Evolutionary conservation across 2,797 vertebrate species (phyloP).

Genomic region (Decapterus maruadsi): DNA sequence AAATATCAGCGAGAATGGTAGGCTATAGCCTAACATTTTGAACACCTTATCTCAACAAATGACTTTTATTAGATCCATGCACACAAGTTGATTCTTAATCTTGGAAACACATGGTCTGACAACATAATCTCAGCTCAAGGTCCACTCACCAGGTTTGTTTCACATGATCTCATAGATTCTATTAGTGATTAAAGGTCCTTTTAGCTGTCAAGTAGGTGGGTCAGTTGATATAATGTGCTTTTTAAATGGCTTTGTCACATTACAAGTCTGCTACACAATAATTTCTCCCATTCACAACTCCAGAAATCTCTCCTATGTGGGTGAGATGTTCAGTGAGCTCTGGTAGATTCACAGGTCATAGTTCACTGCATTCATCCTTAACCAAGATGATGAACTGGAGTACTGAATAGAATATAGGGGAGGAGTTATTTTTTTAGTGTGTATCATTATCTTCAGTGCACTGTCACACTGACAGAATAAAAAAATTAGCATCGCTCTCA

Average conservation of each 20-base stretch:
- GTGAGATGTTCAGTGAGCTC: no score
- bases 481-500: not conserved
- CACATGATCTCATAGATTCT: not conserved
- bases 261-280: no score
- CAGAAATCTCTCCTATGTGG: no score
- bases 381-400: not conserved
- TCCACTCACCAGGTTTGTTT: constrained; percentile 1
- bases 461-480: not conserved
- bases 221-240: not conserved
- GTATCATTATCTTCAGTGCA: not conserved
- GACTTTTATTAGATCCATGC: not conserved
- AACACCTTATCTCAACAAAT: not conserved
- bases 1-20: not conserved
- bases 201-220: not conserved
- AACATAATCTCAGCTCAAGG: not conserved
- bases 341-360: no score
- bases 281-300: no score
- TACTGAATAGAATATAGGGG: not conserved
- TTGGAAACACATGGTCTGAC: not conserved
- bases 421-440: not conserved
- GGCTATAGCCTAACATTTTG: not conserved
- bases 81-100: not conserved
- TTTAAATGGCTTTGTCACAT: not conserved
- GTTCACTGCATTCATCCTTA: not conserved
- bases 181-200: not conserved